Evolutionary conservation across 2,113 vertebrate genomes (phyloP), one percentile per base, ranked within the genome.

Genomic region (Lepidothrix coronata): DNA sequence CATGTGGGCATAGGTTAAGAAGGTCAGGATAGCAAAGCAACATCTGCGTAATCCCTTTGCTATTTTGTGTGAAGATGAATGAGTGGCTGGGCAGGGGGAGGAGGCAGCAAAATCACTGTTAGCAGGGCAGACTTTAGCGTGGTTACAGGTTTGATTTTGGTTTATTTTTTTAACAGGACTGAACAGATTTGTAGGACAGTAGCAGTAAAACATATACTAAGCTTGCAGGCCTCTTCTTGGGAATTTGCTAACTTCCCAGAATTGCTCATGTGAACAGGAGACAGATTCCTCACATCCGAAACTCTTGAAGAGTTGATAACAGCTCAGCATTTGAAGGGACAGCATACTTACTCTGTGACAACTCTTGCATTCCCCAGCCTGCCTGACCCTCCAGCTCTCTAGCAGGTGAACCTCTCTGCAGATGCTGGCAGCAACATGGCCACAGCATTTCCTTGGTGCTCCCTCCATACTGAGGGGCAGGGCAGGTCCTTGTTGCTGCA

Each of bases 11-110:
- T 48, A 55, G 92, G 92, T 95, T 96, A 96, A 96, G 97, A 89
- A 96, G 96, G 85, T 97, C 97, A 79, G 92, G 89, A 67, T 51
- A 94, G 95, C 88, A 93, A 94, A 93, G 85, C 89, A 94, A 90
- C 95, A 93, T 96, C 90, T 96, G 92, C 25, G 0, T 96, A 95
- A 96, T 96, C 95, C 85, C 43, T 86, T 85, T 93, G 92, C 89
- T 95, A 2, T 90, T 97, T 95, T 81, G 76, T 85, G 66, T 88
- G 71, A 63, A 95, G 96, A 92, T 95, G 84, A 94, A 95, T 94
- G 92, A 94, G 68, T 86, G 67, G 43, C 46, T 85, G 71, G 21
- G 52, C 2, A 5, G 51, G 30, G 44, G 43, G 66, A 61, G 49
- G 59, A 80, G 58, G 72, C 57, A 83, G 72, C 44, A 86, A 83